A percentile compares a stretch with the other conserved stretches of the same genome.
These are phyloP conservation scores for Tenthredo mesomela DNA, from an alignment of 2,888 invertebrate species.

Conservation along the genomic window DNA sequence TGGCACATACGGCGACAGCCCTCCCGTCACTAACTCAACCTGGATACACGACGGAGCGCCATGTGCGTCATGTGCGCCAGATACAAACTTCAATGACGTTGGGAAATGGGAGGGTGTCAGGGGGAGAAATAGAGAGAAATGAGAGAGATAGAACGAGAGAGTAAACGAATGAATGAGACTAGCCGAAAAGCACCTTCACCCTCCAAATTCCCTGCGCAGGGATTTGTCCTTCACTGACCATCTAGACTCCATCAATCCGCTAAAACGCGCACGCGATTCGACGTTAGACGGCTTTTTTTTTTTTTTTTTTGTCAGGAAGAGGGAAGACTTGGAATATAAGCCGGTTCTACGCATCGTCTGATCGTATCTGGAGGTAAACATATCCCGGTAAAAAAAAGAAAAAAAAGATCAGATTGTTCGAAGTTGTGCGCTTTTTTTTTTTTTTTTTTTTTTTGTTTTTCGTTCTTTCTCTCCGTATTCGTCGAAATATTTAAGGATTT, in stretches of 20 bases:
- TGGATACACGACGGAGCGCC: conserved; percentile 67
- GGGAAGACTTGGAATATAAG: conserved; percentile 11
- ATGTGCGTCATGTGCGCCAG: conserved; percentile 74
- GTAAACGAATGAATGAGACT: neutral
- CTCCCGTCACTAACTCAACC: conserved; percentile 77
- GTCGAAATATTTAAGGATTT: neutral
- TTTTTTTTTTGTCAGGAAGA: neutral
- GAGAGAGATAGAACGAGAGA: neutral
- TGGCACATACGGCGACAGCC: conserved; percentile 76
- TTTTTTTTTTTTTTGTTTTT: neutral
- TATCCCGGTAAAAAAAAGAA: neutral
- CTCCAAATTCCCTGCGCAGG: neutral
- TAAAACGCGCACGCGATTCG: conserved; percentile 18
- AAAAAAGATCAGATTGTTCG: neutral
- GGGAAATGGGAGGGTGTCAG: conserved; percentile 52
- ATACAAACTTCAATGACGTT: conserved; percentile 78
- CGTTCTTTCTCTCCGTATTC: neutral
- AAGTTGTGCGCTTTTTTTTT: neutral
- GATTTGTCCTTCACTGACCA: conserved; percentile 17
- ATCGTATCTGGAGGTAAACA: conserved; percentile 9
- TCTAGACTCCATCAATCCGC: conserved; percentile 7
- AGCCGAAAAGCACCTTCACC: conserved; percentile 23
- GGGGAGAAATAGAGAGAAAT: neutral
- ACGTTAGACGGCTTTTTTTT: neutral
- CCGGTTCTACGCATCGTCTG: conserved; percentile 15